Evolutionary conservation across 23 tunicate species (phyloP), one percentile per base, ranked within the genome.

Genomic region (Phallusia fumigata): DNA sequence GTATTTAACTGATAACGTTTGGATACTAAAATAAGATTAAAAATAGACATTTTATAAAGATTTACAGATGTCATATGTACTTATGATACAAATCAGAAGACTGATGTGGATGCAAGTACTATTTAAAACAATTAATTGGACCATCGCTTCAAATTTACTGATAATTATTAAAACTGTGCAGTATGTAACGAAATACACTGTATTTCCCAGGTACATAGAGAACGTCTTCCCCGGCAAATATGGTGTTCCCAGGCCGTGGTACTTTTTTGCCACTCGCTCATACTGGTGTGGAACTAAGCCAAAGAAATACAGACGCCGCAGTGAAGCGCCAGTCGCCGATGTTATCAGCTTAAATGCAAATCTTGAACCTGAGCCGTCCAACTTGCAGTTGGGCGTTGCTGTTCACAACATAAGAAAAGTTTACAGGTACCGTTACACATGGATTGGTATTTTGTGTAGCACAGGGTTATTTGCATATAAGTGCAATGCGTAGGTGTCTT

Each of bases 211-310:
- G 99, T 97, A 97, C 86, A 81, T 97, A 22, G 99, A 97, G 65
- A 85, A 78, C 40, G 97, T 97, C 16, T 85, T 85, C 73, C 99
- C 99, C 0, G 99, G 99, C 18, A 85, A 77, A 34, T 97, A 89
- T 74, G 99, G 99, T 11, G 89, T 97, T n/a, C 95, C 97, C n/a
- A 72, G 88, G 32, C 91, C 89, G 3, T 95, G 98, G 89, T 84
- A 97, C 84, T 97, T 97, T 85, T 93, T 97, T 47, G 87, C 79
- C 28, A 78, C 84, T 0, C 88, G 89, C 16, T 81, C 91, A 16
- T 92, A 97, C 78, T 97, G 99, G 99, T 88, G 95, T 73, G 97
- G 94, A 74, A 73, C 65, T 28, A 36, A 83, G 19, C 28, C 34
- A 1, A 10, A 8, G 15, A 51, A 28, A 33, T 8, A 19, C 34